phyloP scores from a whole-genome alignment of 2,113 vertebrate species.

The Daphoenositta chrysoptera region DNA sequence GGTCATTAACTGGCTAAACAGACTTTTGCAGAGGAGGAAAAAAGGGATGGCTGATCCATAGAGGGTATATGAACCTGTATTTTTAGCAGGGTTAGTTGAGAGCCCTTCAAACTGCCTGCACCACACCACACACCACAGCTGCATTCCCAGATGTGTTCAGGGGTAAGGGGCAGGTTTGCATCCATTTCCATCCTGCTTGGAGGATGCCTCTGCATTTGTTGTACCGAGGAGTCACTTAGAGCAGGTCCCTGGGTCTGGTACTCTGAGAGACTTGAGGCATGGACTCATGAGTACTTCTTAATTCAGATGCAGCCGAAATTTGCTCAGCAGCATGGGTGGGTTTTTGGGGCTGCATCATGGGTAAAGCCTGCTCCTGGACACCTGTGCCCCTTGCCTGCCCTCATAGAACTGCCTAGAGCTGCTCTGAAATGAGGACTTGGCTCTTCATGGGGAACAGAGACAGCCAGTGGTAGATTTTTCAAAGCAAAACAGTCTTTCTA shows the following conservation, averaged over 20 bases:
- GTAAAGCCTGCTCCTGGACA: background rate
- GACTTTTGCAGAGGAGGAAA: background rate
- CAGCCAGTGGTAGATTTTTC: background rate
- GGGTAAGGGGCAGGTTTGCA: background rate
- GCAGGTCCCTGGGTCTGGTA: background rate
- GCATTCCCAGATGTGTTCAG: background rate
- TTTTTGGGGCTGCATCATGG: background rate
- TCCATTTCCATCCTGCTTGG: background rate
- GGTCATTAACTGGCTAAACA: background rate
- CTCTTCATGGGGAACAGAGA: background rate
- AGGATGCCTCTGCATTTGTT: background rate
- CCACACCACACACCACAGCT: background rate
- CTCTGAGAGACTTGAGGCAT: background rate
- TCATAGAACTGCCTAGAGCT: background rate
- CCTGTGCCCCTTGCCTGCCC: rapidly evolving
- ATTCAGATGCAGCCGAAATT: background rate
- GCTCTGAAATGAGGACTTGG: background rate
- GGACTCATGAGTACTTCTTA: background rate
- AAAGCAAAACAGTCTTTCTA: background rate
- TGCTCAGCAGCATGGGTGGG: background rate
- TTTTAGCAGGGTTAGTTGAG: background rate
- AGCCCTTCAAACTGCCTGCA: background rate
- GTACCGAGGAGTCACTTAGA: background rate
- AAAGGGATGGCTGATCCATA: background rate
- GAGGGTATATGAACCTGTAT: rapidly evolving